Percentiles rank a stretch among this genome's conserved stretches.
These are phyloP conservation scores for Anastrepha ludens DNA, from an alignment of 1,140 invertebrate genomes.

Conservation along the genomic window DNA sequence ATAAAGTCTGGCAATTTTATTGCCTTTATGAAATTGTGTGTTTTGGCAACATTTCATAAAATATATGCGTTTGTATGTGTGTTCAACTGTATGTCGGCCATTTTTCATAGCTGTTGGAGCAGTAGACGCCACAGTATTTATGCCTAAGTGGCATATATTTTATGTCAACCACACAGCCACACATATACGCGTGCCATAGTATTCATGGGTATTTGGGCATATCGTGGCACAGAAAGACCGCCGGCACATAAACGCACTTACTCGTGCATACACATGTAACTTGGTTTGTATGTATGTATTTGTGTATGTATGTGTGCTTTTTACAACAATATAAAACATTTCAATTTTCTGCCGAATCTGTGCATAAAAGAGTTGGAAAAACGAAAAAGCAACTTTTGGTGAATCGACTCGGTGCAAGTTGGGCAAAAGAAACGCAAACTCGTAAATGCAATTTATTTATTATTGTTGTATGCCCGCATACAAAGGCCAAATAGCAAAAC, in stretches of 20 bases:
- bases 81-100: background rate
- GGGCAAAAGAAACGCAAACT: constrained; percentile 23
- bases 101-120: constrained; percentile 36
- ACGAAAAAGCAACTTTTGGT: background rate
- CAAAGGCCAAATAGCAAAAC: constrained; percentile 23
- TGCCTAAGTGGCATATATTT: constrained; percentile 52
- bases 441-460: constrained; percentile 54
- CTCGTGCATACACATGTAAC: background rate
- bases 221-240: background rate
- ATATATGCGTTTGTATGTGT: background rate
- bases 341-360: constrained; percentile 37
- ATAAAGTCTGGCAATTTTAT: constrained; percentile 41
- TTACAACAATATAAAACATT: constrained; percentile 22
- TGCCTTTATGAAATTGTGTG: background rate
- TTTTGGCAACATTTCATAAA: constrained; percentile 36
- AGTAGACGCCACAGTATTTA: constrained; percentile 44
- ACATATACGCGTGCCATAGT: background rate
- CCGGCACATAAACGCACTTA: background rate
- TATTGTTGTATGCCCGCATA: constrained; percentile 19
- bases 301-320: background rate
- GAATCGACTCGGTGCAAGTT: background rate
- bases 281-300: no score
- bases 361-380: background rate
- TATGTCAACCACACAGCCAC: constrained; percentile 26
- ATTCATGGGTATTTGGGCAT: background rate